phyloP scores from a whole-genome alignment of 2,888 invertebrate genomes.

The Boloria selene region DNA sequence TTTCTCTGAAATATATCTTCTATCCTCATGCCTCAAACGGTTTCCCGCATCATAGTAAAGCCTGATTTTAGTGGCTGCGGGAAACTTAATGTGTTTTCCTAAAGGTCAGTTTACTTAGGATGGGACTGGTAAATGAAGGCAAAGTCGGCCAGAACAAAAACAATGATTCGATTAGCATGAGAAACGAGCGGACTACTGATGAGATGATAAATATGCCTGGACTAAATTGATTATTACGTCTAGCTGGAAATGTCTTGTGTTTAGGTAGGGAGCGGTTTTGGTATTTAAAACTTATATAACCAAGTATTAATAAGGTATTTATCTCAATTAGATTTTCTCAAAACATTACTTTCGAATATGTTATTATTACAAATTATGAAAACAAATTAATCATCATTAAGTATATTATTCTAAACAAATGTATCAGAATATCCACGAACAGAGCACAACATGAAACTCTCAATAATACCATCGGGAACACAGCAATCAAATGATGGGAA shows the following conservation, averaged over 20 bases:
- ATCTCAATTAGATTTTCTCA: no score
- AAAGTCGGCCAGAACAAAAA: conserved; percentile 50
- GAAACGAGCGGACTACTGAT: conserved; percentile 40
- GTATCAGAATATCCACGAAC: no score
- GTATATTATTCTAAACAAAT: no score
- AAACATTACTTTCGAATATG: no score
- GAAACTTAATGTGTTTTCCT: conserved; percentile 46
- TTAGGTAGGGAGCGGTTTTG: background rate
- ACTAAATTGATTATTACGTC: conserved; percentile 27
- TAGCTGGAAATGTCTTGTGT: background rate
- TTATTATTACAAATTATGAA: no score
- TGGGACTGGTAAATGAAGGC: conserved; percentile 45
- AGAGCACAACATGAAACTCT: background rate
- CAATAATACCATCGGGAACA: background rate
- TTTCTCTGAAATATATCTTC: background rate
- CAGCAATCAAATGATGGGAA: background rate
- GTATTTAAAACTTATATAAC: no score
- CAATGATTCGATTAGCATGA: conserved; percentile 52
- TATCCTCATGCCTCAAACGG: background rate
- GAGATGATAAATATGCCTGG: conserved; percentile 36
- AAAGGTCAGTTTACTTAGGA: conserved; percentile 51
- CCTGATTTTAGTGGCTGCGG: conserved; percentile 23
- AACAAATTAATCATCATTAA: no score
- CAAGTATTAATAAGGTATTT: no score
- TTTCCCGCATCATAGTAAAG: conserved; percentile 16